Conservation (phyloP, 2,888 invertebrate genomes). For the Onchidella celtica region DNA sequence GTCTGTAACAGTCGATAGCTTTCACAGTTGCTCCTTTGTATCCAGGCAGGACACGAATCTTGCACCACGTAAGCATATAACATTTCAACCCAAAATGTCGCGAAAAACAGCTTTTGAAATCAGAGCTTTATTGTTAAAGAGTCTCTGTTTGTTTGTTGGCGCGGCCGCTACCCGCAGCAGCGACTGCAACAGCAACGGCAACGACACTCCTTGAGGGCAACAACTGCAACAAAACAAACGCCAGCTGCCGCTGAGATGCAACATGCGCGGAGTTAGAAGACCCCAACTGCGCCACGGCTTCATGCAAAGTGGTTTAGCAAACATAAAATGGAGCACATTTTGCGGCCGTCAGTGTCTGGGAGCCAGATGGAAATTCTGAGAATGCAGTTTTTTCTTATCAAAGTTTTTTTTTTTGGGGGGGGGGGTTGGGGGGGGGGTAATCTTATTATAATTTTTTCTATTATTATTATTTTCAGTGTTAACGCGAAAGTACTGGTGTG, state of each 20-base stretch:
- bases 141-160: conserved; percentile 12
- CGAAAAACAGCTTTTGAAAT: conserved; percentile 13
- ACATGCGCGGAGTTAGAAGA: no score
- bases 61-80: background rate
- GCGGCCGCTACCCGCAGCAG: background rate
- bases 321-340: background rate
- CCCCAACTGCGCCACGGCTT: no score
- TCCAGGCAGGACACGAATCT: background rate
- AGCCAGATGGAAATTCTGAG: background rate
- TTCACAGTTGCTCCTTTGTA: background rate
- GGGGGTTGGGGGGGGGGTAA: no score
- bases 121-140: conserved; percentile 18
- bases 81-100: background rate
- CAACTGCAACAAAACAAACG: background rate
- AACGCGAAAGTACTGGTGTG: no score
- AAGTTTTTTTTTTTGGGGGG: no score
- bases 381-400: background rate
- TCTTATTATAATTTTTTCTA: no score
- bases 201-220: conserved; percentile 8
- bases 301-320: background rate
- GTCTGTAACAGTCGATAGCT: no score
- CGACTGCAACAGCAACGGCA: conserved; percentile 4
- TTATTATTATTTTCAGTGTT: no score
- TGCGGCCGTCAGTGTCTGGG: background rate
- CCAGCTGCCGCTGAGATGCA: background rate